Conservation (phyloP, 1,140 invertebrate genomes). For the Neoseiulus cucumeris region DNA sequence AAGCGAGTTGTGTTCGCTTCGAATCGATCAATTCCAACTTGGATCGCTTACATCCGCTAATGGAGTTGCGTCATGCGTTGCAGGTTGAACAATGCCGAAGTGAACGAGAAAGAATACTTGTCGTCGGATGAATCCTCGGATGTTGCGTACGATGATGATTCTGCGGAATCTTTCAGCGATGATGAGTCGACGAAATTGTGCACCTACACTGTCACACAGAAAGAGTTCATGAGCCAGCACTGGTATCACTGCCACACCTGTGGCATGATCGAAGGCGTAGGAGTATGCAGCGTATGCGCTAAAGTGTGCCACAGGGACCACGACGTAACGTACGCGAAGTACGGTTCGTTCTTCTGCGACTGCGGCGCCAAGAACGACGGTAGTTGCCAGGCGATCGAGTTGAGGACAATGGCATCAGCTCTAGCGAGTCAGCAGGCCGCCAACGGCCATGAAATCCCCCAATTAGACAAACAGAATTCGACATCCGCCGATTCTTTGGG, state of each 20-base stretch:
- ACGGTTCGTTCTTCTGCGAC: constrained; percentile 96
- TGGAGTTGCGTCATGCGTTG: background rate
- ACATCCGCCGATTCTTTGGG: background rate
- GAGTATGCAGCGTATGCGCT: constrained; percentile 90
- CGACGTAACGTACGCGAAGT: constrained; percentile 92
- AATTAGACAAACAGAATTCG: background rate
- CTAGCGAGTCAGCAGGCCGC: background rate
- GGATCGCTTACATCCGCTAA: too few species aligned
- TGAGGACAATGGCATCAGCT: constrained; percentile 22
- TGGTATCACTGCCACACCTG: constrained; percentile 94
- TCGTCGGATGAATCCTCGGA: constrained; percentile 7
- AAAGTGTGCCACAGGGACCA: constrained; percentile 87
- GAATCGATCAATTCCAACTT: too few species aligned
- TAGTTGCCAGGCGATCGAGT: constrained; percentile 34
- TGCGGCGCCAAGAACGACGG: constrained; percentile 88
- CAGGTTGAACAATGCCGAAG: constrained; percentile 7
- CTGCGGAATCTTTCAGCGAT: constrained; percentile 30
- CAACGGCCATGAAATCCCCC: background rate
- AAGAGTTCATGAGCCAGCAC: constrained; percentile 92
- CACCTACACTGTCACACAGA: constrained; percentile 87
- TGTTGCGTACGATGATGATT: constrained; percentile 55
- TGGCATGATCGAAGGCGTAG: constrained; percentile 91
- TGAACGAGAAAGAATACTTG: constrained; percentile 8
- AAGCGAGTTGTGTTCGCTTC: too few species aligned
- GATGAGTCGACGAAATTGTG: constrained; percentile 63